phyloP scores from a whole-genome alignment of 1,140 invertebrate species.

The Neodiprion fabricii region DNA sequence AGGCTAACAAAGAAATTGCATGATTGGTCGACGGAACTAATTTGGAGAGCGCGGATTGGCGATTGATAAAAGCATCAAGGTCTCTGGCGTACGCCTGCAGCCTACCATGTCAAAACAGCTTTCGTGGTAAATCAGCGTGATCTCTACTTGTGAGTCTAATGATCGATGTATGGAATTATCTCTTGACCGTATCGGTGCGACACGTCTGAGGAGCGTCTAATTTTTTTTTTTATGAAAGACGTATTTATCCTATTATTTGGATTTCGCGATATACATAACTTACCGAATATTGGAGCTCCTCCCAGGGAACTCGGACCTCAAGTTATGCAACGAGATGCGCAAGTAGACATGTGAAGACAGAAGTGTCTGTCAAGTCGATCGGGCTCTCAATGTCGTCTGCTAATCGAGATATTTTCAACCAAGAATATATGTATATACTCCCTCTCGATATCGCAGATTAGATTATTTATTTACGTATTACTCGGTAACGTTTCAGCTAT shows the following conservation, averaged over 20 bases:
- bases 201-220: neutral
- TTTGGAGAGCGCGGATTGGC: neutral
- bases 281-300: constrained; percentile 50
- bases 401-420: constrained; percentile 26
- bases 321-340: constrained; percentile 50
- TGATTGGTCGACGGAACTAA: neutral
- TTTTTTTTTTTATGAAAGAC: neutral
- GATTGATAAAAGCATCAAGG: neutral
- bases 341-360: constrained; percentile 48
- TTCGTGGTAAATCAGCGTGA: neutral
- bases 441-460: constrained; percentile 5
- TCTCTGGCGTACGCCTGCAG: neutral
- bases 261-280: constrained; percentile 28
- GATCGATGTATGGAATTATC: neutral
- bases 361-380: constrained; percentile 50
- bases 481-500: too few species aligned
- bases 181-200: neutral
- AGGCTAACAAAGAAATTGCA: neutral
- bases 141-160: neutral
- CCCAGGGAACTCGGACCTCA: constrained; percentile 45
- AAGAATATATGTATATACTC: neutral
- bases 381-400: constrained; percentile 41
- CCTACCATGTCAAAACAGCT: neutral
- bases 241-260: neutral
- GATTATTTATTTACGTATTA: neutral